Evolutionary conservation across 2,888 invertebrate species (phyloP).

Genomic region (Drosophila yooni): DNA sequence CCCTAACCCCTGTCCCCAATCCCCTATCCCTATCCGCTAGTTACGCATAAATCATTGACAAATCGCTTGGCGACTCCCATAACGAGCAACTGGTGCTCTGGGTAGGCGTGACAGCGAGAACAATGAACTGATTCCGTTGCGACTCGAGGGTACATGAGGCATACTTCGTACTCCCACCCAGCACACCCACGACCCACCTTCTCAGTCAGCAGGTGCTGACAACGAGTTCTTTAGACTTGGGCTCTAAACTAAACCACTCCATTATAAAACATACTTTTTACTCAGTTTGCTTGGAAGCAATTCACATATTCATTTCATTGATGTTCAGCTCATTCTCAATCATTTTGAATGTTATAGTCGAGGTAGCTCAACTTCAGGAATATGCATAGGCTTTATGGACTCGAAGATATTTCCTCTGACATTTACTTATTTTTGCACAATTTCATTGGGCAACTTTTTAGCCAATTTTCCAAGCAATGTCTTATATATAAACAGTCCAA

Average conservation of each 20-base stretch:
- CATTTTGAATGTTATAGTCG: background rate
- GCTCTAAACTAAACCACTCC: background rate
- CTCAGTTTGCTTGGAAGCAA: background rate
- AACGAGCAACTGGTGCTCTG: constrained; percentile 53
- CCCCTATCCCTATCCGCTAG: background rate
- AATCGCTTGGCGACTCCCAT: constrained; percentile 51
- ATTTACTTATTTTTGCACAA: background rate
- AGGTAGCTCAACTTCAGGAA: background rate
- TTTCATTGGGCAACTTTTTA: background rate
- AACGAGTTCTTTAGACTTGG: background rate
- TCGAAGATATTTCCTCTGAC: background rate
- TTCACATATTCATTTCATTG: background rate
- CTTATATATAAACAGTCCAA: background rate
- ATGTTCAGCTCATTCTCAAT: background rate
- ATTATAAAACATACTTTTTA: background rate
- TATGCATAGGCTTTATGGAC: background rate
- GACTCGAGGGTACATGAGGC: background rate
- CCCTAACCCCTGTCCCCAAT: no score
- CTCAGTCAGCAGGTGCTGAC: background rate
- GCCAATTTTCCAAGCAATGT: background rate
- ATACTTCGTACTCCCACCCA: background rate
- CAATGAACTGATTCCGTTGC: constrained; percentile 25
- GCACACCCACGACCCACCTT: no score
- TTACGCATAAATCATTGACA: constrained; percentile 51
- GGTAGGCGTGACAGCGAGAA: constrained; percentile 39